Conservation (phyloP, 2,797 vertebrate genomes). For the Gallinago stenura region DNA sequence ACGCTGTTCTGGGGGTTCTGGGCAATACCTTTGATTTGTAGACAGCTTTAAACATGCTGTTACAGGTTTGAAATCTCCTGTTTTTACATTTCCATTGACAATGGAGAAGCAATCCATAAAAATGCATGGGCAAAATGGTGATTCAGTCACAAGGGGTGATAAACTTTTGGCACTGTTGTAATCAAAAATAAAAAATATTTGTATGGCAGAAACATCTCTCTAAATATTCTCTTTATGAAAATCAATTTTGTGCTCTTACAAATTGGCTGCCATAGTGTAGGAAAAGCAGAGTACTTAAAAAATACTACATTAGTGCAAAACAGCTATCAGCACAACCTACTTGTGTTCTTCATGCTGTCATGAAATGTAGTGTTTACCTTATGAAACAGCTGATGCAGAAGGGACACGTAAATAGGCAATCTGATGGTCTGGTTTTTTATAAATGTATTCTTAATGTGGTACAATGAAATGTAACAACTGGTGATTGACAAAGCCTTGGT, state of each 20-base stretch:
- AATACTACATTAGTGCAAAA: neutral
- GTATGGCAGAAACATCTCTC: neutral
- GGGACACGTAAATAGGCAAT: neutral
- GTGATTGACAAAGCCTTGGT: neutral
- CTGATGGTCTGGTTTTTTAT: neutral
- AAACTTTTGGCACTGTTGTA: rapidly evolving
- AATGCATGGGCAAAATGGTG: neutral
- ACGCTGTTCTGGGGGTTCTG: neutral
- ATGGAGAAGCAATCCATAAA: neutral
- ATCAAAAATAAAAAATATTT: neutral
- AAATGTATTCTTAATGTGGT: neutral
- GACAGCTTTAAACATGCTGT: neutral
- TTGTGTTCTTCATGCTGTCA: neutral
- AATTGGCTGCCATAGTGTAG: neutral
- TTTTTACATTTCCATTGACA: neutral
- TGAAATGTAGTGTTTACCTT: neutral
- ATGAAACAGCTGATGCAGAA: neutral
- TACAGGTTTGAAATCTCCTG: neutral
- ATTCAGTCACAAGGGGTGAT: neutral
- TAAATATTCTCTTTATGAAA: neutral
- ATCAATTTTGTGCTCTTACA: neutral
- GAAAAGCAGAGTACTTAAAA: neutral
- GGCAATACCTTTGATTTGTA: neutral
- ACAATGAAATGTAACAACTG: neutral
- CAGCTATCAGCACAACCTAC: neutral